Conservation (phyloP, 2,113 vertebrate genomes). For the Prunella fulvescens region DNA sequence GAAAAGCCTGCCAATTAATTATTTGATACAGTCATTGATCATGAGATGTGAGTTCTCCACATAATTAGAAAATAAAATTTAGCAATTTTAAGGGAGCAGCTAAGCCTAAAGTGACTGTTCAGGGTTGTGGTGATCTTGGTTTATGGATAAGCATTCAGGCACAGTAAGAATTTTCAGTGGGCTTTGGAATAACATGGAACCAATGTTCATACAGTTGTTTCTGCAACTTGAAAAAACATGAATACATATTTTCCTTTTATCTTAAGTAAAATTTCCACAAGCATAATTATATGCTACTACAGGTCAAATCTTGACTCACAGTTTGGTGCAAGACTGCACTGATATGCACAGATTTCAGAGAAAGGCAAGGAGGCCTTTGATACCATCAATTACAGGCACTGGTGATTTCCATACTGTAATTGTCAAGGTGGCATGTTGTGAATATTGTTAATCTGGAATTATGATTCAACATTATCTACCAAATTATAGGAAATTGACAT, state of each 20-base stretch:
- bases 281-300: neutral
- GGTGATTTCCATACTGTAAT: neutral
- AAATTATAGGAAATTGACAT: neutral
- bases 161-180: neutral
- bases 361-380: neutral
- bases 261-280: neutral
- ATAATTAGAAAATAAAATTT: neutral
- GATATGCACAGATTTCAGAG: neutral
- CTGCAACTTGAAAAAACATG: neutral
- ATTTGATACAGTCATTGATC: neutral
- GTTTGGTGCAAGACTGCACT: neutral
- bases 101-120: neutral
- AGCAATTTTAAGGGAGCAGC: neutral
- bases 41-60: neutral
- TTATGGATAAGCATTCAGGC: neutral
- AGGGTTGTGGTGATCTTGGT: neutral
- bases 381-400: neutral
- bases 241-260: neutral
- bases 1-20: neutral
- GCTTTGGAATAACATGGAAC: neutral
- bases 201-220: neutral
- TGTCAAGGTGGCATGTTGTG: neutral
- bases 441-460: neutral
- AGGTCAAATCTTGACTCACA: neutral
- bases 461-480: neutral